Evolutionary conservation across 1,140 invertebrate genomes (phyloP).

Genomic region (Hormaphis cornu): DNA sequence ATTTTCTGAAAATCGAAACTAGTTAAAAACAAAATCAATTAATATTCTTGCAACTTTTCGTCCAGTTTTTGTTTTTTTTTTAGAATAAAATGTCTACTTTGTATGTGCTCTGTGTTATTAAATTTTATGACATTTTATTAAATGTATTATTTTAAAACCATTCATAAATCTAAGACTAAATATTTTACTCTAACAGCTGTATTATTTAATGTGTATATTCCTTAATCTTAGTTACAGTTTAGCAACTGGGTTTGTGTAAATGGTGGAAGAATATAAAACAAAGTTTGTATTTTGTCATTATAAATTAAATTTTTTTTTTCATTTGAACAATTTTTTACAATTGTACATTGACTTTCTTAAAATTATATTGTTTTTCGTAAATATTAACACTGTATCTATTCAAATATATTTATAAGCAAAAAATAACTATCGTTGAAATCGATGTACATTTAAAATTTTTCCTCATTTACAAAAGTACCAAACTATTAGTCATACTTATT

Average conservation of each 20-base stretch:
- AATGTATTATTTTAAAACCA: conserved; percentile 10
- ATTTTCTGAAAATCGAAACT: not conserved
- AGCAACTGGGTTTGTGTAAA: conserved; percentile 27
- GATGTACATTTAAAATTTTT: conserved; percentile 19
- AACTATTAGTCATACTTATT: not conserved
- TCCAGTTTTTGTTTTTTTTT: conserved; percentile 5
- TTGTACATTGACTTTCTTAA: too few species aligned
- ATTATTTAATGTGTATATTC: conserved; percentile 26
- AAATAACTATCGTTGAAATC: not conserved
- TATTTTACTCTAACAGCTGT: conserved; percentile 14
- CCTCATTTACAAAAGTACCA: not conserved
- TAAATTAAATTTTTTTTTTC: conserved; percentile 6
- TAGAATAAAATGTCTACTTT: not conserved
- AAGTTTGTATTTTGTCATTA: conserved; percentile 17
- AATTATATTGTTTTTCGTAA: too few species aligned
- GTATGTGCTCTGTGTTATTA: conserved; percentile 17
- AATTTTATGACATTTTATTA: not conserved
- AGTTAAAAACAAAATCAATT: not conserved
- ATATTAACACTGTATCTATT: too few species aligned
- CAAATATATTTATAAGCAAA: too few species aligned
- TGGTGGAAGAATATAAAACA: conserved; percentile 28
- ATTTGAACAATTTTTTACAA: too few species aligned
- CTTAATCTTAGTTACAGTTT: conserved; percentile 22
- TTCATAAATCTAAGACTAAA: not conserved
- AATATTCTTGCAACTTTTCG: not conserved